These are phyloP conservation scores for Callocephalon fimbriatum DNA, from an alignment of 2,113 vertebrate species.

Conservation along the genomic window DNA sequence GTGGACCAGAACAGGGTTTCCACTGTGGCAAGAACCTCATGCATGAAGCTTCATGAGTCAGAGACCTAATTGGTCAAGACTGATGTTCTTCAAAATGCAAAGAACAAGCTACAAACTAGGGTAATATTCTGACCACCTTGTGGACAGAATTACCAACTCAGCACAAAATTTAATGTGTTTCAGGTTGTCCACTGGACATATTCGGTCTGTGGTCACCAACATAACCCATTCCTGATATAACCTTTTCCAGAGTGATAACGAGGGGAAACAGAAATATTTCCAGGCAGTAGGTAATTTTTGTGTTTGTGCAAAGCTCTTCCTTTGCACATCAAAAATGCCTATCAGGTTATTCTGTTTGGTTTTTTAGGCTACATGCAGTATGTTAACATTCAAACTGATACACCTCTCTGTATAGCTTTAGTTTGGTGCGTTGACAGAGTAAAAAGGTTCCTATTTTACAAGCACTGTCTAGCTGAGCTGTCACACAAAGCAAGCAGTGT, in stretches of 20 bases:
- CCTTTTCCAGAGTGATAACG: background rate
- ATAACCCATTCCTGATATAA: background rate
- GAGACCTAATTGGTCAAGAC: fast-evolving
- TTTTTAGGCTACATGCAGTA: background rate
- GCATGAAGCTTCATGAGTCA: fast-evolving
- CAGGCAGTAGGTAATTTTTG: background rate
- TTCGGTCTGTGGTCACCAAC: background rate
- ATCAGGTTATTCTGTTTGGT: background rate
- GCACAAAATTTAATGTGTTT: background rate
- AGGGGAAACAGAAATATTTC: background rate
- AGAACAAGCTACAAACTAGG: background rate
- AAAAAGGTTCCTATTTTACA: background rate
- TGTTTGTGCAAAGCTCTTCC: background rate
- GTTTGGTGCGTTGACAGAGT: background rate
- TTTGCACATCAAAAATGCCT: background rate
- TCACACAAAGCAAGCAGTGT: background rate
- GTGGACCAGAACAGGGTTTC: background rate
- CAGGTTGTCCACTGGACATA: background rate
- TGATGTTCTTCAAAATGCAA: fast-evolving
- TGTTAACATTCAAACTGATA: background rate
- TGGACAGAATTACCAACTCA: background rate
- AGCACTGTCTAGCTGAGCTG: background rate
- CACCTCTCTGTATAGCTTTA: background rate
- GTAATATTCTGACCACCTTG: background rate
- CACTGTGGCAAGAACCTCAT: background rate